Conservation (phyloP, 2,113 vertebrate species). For the Ia io region DNA sequence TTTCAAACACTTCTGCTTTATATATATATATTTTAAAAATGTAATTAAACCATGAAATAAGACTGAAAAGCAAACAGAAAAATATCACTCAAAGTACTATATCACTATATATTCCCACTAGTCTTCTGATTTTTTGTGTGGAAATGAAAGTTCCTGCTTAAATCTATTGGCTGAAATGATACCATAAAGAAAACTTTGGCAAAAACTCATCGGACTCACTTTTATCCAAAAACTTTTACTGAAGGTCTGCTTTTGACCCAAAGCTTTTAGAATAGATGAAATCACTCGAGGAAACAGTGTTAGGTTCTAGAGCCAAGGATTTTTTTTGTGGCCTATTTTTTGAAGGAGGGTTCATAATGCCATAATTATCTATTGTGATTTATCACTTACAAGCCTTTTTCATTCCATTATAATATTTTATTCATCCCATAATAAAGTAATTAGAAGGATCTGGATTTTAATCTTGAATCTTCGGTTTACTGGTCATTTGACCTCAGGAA, state of each 20-base stretch:
- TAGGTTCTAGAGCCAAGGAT: background rate
- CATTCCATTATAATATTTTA: background rate
- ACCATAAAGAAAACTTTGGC: background rate
- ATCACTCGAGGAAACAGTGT: background rate
- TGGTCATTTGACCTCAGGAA: background rate
- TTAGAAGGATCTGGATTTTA: background rate
- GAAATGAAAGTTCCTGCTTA: slow-evolving; percentile 21
- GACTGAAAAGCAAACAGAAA: background rate
- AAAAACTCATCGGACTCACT: background rate
- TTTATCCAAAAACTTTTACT: background rate
- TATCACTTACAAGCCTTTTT: background rate
- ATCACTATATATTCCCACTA: background rate
- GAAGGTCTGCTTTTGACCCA: background rate
- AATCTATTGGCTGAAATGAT: background rate
- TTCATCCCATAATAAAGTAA: background rate
- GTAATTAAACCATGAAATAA: background rate
- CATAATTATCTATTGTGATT: background rate
- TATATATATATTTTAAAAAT: background rate
- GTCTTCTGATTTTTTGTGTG: slow-evolving; percentile 3
- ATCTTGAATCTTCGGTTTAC: background rate
- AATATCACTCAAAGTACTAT: background rate
- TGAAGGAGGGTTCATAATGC: background rate
- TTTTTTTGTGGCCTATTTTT: background rate
- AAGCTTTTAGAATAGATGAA: background rate
- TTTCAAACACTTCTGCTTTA: background rate